Evolutionary conservation across 1,140 invertebrate species (phyloP), one percentile per base, ranked within the genome.

Genomic region (Aphaenogaster ashmeadi): DNA sequence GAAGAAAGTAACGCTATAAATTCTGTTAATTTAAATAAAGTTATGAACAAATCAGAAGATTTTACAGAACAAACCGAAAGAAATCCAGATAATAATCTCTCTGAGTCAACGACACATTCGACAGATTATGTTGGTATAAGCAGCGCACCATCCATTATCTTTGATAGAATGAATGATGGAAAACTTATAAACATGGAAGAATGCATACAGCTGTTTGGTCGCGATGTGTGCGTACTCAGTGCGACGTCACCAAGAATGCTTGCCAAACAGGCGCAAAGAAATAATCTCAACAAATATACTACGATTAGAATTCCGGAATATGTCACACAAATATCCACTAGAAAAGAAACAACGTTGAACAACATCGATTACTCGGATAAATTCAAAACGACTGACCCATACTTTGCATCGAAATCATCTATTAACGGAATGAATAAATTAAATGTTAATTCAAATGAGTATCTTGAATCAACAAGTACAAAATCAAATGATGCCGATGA

Each of bases 121-220:
- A 13, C 27, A 21, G 41, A 66, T 78, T n/a, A 64, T 47, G 3
- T 50, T 38, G 58, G 8, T 8, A 44, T 2, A 50, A 66, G 6
- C 4, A 58, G 4, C n/a, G 8, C 15, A 18, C 36, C 67, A 18
- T 71, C 64, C 33, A 8, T 27, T 13, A 18, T 33, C 11, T 44
- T 21, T 21, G 27, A 52, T 38, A 6, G 33, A 18, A 72, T 13
- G 5, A 27, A 44, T 13, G 11, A 72, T 33, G 67, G 27, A 58
- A 72, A 56, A 54, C 21, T 72, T 27, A 77, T 88, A 27, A 67
- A 91, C 9, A 84, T 89, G 54, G 80, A 90, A 33, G 88, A 93
- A 54, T 93, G 92, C 64, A 86, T 92, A 27, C 87, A 90, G 69
- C 18, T 92, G 0, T 93, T 88, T n/a, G 88, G 79, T 27, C 67